These are phyloP conservation scores for Triplophysa siluroides DNA, from an alignment of 2,113 vertebrate genomes.

Conservation along the genomic window DNA sequence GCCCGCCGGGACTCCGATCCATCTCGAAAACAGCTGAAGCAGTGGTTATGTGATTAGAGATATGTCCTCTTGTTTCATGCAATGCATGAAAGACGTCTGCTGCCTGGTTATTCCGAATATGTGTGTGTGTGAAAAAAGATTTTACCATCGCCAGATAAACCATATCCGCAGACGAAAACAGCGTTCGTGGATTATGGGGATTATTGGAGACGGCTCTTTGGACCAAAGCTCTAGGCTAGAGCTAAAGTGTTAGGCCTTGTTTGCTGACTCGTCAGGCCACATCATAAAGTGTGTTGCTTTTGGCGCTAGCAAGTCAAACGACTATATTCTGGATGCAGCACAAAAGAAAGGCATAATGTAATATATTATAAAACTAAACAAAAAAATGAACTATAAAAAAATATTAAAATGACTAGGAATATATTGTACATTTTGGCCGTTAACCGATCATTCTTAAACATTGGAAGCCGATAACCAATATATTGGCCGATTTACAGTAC, in stretches of 20 bases:
- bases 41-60: slow-evolving; percentile 35
- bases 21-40: slow-evolving; percentile 45
- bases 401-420: too few relatives aligned
- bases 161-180: slow-evolving; percentile 1
- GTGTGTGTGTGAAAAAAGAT: slow-evolving; percentile 19
- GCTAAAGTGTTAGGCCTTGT: slow-evolving; percentile 29
- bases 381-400: too few relatives aligned
- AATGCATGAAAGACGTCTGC: neutral
- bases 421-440: too few relatives aligned
- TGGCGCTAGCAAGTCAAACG: slow-evolving; percentile 39
- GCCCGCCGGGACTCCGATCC: slow-evolving; percentile 27
- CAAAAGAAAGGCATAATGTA: neutral
- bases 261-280: slow-evolving; percentile 53
- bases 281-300: slow-evolving; percentile 31
- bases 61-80: slow-evolving; percentile 28
- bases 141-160: neutral
- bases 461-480: too few relatives aligned
- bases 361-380: too few relatives aligned
- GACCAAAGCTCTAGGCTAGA: slow-evolving; percentile 16
- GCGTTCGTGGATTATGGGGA: slow-evolving; percentile 58
- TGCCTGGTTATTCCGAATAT: neutral
- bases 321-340: slow-evolving; percentile 50
- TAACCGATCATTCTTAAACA: too few relatives aligned
- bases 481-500: too few relatives aligned
- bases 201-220: slow-evolving; percentile 58